Base-by-base conservation (phyloP, 23 tunicate species). In the Clavelina lepadiformis region DNA sequence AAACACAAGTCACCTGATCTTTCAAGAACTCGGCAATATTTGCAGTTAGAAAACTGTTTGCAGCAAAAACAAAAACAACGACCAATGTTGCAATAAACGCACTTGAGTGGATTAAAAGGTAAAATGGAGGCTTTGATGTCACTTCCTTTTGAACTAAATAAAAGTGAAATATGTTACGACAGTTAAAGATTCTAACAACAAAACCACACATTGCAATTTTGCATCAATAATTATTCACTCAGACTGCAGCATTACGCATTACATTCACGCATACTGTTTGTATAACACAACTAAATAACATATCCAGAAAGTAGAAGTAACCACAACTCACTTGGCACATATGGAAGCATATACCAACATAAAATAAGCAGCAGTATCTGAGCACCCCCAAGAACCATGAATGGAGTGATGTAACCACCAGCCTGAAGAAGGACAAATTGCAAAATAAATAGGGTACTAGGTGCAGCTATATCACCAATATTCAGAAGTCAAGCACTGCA, bases 361-460 rank as follows among this genome's bases (percentile, higher is more conserved):
- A 54, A 33, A 3, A 63, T 27, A 0, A 77, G 31, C 2, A 89
- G 73, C 35, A 81, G 20, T 1, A 71, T 37, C 65, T 81, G 97
- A 28, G 46, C 19, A 7, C 59, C 51, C n/a, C 89, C 97, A n/a
- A 89, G 70, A 1, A 89, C 87, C 55, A 81, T 45, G 50, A 89
- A 89, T 21, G 97, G 97, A 32, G 73, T 32, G n/a, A 76, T 46
- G 33, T 59, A 89, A 7, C 97, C 97, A 15, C 97, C 86, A 8
- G 67, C 64, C 96, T 88, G 77, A 21, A 65, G 47, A n/a, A n/a
- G n/a, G n/a, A n/a, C n/a, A n/a, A n/a, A n/a, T n/a, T n/a, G n/a
- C n/a, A n/a, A n/a, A n/a, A n/a, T n/a, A n/a, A n/a, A n/a, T n/a
- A n/a, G n/a, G n/a, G n/a, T n/a, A n/a, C n/a, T n/a, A n/a, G n/a